Evolutionary conservation across 2,888 invertebrate genomes (phyloP).

Genomic region (Orchesella flavescens): DNA sequence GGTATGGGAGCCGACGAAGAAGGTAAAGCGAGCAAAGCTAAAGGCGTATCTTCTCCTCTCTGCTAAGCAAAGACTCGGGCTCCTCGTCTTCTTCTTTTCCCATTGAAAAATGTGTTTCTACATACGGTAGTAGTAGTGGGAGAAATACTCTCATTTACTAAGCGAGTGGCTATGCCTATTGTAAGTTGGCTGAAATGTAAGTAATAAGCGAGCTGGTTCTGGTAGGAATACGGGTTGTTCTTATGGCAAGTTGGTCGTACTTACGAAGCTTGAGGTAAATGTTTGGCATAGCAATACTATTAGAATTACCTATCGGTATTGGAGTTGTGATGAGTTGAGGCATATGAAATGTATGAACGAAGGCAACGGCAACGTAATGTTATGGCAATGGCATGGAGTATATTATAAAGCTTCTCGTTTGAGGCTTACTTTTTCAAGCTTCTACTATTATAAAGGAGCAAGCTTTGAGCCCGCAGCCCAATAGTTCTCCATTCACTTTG

Average conservation of each 20-base stretch:
- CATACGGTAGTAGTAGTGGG: slow-evolving; percentile 2
- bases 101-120: not conserved
- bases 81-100: slow-evolving; percentile 31
- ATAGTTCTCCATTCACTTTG: slow-evolving; percentile 60
- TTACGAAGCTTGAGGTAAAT: not conserved
- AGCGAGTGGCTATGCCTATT: slow-evolving; percentile 15
- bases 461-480: slow-evolving; percentile 56
- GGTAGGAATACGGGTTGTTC: slow-evolving; percentile 21
- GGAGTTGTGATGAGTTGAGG: slow-evolving; percentile 11
- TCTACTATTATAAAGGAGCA: slow-evolving; percentile 51
- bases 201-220: not conserved
- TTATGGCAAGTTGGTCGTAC: not conserved
- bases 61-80: slow-evolving; percentile 27
- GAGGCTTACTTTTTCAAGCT: slow-evolving; percentile 21
- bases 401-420: not conserved
- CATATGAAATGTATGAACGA: too few relatives aligned
- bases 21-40: not conserved
- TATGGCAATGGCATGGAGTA: slow-evolving; percentile 2
- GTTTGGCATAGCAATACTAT: not conserved
- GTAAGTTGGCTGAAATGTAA: slow-evolving; percentile 12
- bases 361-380: not conserved
- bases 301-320: not conserved
- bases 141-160: slow-evolving; percentile 15
- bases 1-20: too few relatives aligned
- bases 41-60: slow-evolving; percentile 10